Evolutionary conservation across 2,888 invertebrate species (phyloP), one percentile per base, ranked within the genome.

Genomic region (Campoplex capitator): DNA sequence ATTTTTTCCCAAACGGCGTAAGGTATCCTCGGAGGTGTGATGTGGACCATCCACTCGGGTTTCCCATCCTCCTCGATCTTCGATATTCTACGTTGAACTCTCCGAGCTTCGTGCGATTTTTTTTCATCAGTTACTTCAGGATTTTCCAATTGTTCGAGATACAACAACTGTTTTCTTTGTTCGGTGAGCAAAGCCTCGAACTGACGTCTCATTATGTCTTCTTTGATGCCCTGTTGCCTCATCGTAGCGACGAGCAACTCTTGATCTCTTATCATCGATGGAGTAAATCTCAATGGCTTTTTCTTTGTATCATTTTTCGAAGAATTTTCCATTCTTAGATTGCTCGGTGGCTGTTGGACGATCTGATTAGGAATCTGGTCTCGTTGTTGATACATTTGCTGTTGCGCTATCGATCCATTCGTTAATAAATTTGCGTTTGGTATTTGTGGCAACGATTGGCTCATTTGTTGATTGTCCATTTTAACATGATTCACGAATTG

Each of bases 21-120:
- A 28, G 92, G 89, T 35, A 92, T 86, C 13, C 91, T 89, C 0
- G 92, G 88, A 2, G 93, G 93, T 0, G 93, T 93, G 9, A 93
- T 89, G 23, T 91, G 92, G 18, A 88, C n/a, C 93, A 93, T 93
- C 93, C 93, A 93, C 32, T 93, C 92, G 0, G 93, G 93, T 67
- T 93, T 93, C n/a, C 90, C 91, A 35, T 92, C 91, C 11, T 87
- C 85, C 6, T 78, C 67, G 3, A 85, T 79, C 58, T 71, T 88
- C 9, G 84, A 87, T 65, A 86, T 86, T 70, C 73, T 88, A 38
- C 84, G 83, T 28, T 80, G 76, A 13, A 81, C 77, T 32, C 75
- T 62, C 23, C 70, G 65, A 1, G n/a, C 62, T 42, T 77, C 78
- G 11, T 58, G 51, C 1, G 16, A 28, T 48, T 85, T 75, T 23